phyloP scores from a whole-genome alignment of 2,888 invertebrate genomes.

The Melinopterus prodromus region DNA sequence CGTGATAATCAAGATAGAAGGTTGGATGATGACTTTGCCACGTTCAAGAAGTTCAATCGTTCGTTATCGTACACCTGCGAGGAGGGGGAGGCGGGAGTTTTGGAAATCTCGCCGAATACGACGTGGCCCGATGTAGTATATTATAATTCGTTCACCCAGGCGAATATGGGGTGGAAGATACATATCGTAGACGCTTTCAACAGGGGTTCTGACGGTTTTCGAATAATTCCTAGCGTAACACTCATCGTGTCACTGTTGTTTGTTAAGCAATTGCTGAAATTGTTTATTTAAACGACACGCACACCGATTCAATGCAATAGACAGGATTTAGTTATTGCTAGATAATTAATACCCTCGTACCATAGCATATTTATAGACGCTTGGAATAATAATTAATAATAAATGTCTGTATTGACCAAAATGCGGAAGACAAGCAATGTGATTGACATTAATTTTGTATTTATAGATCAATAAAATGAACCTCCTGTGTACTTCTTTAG shows the following conservation, averaged over 20 bases:
- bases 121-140: conserved; percentile 93
- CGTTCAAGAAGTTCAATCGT: conserved; percentile 87
- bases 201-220: conserved; percentile 25
- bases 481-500: background rate
- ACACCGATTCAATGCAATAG: background rate
- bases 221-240: conserved; percentile 29
- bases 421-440: too few species aligned
- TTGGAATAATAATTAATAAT: background rate
- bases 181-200: conserved; percentile 84
- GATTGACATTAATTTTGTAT: background rate
- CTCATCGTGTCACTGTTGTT: conserved; percentile 43
- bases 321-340: conserved; percentile 16
- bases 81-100: conserved; percentile 73
- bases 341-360: conserved; percentile 23
- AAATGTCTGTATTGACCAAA: background rate
- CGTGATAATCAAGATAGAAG: conserved; percentile 74
- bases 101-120: conserved; percentile 85
- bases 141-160: conserved; percentile 91
- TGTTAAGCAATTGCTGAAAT: conserved; percentile 51
- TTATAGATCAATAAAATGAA: background rate
- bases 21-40: conserved; percentile 78
- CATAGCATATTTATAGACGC: background rate
- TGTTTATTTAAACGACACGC: conserved; percentile 49
- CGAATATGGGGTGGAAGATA: conserved; percentile 96
- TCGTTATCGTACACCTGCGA: conserved; percentile 77